Conservation (phyloP, 2,113 vertebrate genomes). For the Malurus cyaneus region DNA sequence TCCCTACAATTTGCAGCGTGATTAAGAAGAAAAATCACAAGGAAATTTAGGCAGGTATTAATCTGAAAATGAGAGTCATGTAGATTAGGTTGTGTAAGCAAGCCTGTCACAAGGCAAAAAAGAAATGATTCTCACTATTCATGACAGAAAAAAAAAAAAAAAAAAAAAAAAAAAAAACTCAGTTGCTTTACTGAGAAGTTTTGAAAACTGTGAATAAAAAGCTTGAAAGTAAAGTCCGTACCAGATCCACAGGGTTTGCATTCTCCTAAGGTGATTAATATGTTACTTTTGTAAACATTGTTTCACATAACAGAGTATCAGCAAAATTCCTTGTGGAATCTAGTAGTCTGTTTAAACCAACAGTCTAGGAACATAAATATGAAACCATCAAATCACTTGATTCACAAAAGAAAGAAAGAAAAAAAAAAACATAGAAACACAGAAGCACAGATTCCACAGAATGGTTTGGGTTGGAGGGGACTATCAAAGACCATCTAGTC, state of each 20-base stretch:
- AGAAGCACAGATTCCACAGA: background rate
- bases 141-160: background rate
- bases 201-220: background rate
- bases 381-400: background rate
- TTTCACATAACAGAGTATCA: background rate
- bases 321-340: background rate
- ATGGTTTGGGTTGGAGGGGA: background rate
- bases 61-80: background rate
- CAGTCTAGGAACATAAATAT: background rate
- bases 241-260: background rate
- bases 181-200: background rate
- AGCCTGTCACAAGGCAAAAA: background rate
- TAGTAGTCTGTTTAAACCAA: background rate
- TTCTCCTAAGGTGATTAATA: background rate
- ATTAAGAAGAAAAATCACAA: background rate
- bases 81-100: background rate
- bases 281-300: background rate
- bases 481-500: background rate
- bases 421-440: background rate
- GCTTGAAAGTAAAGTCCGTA: background rate
- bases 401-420: background rate
- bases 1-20: background rate
- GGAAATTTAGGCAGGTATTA: background rate
- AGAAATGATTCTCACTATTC: background rate
- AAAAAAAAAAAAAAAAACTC: too few species aligned